Base-by-base conservation (phyloP, 2,113 vertebrate genomes). In the Seriola quinqueradiata region DNA sequence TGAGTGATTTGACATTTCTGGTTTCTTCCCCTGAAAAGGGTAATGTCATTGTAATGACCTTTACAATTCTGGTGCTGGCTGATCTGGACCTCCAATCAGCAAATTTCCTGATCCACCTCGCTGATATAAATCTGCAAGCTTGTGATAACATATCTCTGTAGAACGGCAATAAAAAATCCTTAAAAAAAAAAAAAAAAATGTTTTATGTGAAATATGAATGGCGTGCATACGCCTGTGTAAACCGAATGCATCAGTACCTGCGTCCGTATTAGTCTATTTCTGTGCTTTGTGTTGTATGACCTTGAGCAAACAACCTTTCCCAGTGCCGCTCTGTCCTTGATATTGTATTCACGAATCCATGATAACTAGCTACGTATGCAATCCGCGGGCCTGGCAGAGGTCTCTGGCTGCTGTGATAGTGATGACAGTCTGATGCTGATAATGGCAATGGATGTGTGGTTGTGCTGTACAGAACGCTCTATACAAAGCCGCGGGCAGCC, bases 11-110 rank as follows among this genome's bases (percentile, higher is more conserved):
- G 86, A 86, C 86, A 90, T 91, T 92, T 92, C 48, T 88, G 83
- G 34, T 87, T 88, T 88, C 75, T 50, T 83, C 81, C 68, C 17
- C 74, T 75, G 88, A 86, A 93, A 92, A 92, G 83, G 94, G 63
- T 86, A 92, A 92, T 93, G 94, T 94, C 94, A 95, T 95, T 95
- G 92, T 84, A 89, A 92, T 92, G 94, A 95, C 95, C 94, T 95
- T 95, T 94, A 91, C 83, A 38, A 58, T 86, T 83, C 60, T 81
- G 81, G 82, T n/a, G 77, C 75, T 48, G 63, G 83, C 79, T 23
- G 71, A 89, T 85, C 52, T 77, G 34, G 48, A 88, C 76, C 44
- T 70, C 23, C 77, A 55, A 65, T 88, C 87, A 76, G 63, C 64
- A 78, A 69, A 89, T 82, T 79, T 69, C 63, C 52, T 34, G 74